These are phyloP conservation scores for Pimephales promelas DNA, from an alignment of 2,113 vertebrate genomes.

Conservation along the genomic window DNA sequence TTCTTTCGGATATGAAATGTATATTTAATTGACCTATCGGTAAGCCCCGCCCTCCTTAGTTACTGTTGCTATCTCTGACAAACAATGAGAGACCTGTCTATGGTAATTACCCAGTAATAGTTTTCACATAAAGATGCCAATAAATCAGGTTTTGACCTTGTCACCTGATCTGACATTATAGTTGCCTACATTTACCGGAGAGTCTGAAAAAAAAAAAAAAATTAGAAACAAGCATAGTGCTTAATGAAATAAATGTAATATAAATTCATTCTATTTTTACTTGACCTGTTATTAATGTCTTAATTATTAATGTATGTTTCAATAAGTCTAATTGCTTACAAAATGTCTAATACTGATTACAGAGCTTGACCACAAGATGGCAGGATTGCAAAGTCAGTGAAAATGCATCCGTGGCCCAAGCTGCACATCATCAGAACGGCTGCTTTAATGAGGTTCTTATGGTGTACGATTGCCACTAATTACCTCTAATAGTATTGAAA, in stretches of 20 bases:
- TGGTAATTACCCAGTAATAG: neutral
- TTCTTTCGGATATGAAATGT: too few species aligned
- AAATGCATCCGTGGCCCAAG: neutral
- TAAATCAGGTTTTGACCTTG: neutral
- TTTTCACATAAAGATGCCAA: neutral
- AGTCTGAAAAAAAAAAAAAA: neutral
- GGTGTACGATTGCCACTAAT: neutral
- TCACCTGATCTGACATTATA: neutral
- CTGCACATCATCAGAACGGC: neutral
- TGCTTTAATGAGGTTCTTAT: neutral
- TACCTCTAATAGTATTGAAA: slow-evolving; percentile 11
- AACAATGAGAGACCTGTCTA: too few species aligned
- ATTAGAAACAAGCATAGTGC: neutral
- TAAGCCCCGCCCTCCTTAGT: too few species aligned
- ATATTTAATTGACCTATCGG: too few species aligned
- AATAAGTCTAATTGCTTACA: neutral
- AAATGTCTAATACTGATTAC: neutral
- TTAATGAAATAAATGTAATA: neutral
- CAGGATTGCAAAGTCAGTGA: slow-evolving; percentile 46
- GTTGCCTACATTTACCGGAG: neutral
- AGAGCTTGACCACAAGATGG: slow-evolving; percentile 60
- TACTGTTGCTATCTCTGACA: too few species aligned
- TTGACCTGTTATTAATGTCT: neutral
- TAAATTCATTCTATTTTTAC: neutral
- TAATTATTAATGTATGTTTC: neutral